These are phyloP conservation scores for Brachionus angularis DNA, from an alignment of 1,140 invertebrate species.

Conservation along the genomic window DNA sequence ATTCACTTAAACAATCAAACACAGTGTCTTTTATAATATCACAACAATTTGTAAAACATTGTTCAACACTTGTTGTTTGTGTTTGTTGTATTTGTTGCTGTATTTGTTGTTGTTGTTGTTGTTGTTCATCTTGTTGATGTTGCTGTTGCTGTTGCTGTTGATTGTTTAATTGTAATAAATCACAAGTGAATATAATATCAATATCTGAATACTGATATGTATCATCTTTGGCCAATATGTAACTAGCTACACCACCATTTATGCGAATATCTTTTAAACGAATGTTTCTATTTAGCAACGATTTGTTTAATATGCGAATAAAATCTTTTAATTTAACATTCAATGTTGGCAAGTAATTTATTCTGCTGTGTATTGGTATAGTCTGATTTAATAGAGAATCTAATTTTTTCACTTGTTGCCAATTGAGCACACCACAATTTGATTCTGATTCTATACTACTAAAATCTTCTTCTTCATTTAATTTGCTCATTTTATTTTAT, in stretches of 20 bases:
- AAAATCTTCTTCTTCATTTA: not conserved
- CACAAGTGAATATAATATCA: constrained; percentile 37
- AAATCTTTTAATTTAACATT: constrained; percentile 33
- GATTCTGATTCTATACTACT: not conserved
- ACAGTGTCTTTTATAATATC: constrained; percentile 34
- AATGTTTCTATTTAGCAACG: not conserved
- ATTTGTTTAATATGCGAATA: not conserved
- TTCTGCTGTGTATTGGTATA: constrained; percentile 28
- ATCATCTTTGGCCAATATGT: constrained; percentile 29
- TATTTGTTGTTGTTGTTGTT: too few species aligned
- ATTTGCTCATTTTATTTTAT: constrained; percentile 22
- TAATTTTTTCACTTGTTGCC: constrained; percentile 35
- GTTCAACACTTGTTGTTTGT: not conserved
- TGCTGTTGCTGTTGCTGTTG: not conserved
- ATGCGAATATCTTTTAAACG: constrained; percentile 22
- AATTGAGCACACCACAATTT: constrained; percentile 18
- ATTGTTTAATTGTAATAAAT: constrained; percentile 13
- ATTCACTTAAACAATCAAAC: constrained; percentile 24
- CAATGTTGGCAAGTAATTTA: constrained; percentile 39
- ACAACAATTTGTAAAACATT: constrained; percentile 12
- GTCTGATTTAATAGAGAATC: not conserved
- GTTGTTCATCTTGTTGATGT: not conserved
- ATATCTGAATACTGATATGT: constrained; percentile 30
- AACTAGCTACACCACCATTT: constrained; percentile 37
- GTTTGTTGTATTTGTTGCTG: too few species aligned